phyloP scores from a whole-genome alignment of 37 sponge, comb jelly and placozoan species.

The Petrosia ficiformis region DNA sequence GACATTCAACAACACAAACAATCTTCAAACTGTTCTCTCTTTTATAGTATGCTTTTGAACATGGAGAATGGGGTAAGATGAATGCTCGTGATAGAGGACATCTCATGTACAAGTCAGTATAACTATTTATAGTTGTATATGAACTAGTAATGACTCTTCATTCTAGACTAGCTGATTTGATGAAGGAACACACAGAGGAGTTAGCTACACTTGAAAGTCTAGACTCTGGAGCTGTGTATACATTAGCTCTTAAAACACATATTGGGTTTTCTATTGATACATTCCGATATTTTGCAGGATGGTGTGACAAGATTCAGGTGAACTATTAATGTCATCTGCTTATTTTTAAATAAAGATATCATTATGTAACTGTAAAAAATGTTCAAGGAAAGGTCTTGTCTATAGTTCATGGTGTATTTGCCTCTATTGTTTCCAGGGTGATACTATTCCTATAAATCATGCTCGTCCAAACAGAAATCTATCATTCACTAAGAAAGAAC shows the following conservation, averaged over 20 bases:
- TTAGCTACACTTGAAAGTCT: constrained; percentile 87
- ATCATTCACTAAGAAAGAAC: constrained; percentile 77
- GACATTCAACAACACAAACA: neutral
- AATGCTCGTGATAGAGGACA: constrained; percentile 88
- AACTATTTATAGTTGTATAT: neutral
- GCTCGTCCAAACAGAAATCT: constrained; percentile 89
- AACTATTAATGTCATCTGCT: neutral
- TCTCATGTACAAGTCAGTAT: constrained; percentile 75
- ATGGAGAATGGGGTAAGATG: constrained; percentile 91
- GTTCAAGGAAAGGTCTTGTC: neutral
- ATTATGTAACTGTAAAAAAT: neutral
- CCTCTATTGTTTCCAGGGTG: constrained; percentile 33
- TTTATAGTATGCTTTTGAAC: constrained; percentile 72
- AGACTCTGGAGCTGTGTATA: constrained; percentile 95
- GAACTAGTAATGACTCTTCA: neutral
- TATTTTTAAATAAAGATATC: neutral
- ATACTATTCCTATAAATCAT: constrained; percentile 89
- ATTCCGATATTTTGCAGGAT: constrained; percentile 94
- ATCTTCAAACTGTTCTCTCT: neutral
- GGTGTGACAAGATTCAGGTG: constrained; percentile 96
- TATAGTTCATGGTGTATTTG: neutral
- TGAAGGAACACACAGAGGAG: constrained; percentile 92
- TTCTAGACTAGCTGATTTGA: constrained; percentile 86
- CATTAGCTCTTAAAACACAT: constrained; percentile 93
- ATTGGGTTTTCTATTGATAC: constrained; percentile 94